Base-by-base conservation (phyloP, 37 sponge, comb jelly and placozoan species). In the Axinella damicornis region DNA sequence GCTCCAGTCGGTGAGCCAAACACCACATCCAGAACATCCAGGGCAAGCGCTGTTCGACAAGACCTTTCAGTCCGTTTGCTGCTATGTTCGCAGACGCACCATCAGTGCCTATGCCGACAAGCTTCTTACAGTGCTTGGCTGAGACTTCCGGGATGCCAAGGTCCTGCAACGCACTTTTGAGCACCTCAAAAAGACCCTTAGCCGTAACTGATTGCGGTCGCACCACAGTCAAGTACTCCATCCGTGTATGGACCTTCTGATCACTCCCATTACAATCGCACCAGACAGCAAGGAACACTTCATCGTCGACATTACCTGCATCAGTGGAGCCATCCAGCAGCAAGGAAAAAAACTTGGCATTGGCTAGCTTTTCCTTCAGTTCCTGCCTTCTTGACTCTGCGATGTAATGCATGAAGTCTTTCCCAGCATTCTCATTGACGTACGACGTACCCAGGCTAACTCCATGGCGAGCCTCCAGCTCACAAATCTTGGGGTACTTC, bases 241-340 rank as follows among this genome's bases (percentile, higher is more conserved):
- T 86, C 70, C 73, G 30, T 57, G 80, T 86, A 62, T 86, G 87
- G 71, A 87, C 54, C 33, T 36, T 87, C 54, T 87, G 66, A 64
- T 74, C 75, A 0, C 18, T 57, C 46, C 78, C 83, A 39, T 82
- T 53, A 56, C 33, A 53, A 82, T 83, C 85, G 71, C 83, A 88
- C 82, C 83, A 88, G 61, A 89, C 79, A 54, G 63, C 76, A 40
- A 89, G 65, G 27, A 89, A 61, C 59, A 83, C 19, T 71, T 90
- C 85, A 55, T 90, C 73, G 55, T 90, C 90, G 36, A 74, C 73
- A 64, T 90, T 85, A 24, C 73, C 85, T 32, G 53, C 35, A 59
- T 90, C 90, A 60, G 85, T 84, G 31, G 85, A 90, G 5, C 90
- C 90, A 90, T 91, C 91, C 54, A 91, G 30, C 28, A 91, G 72